Percentiles rank a stretch among this genome's conserved stretches.
These are phyloP conservation scores for Tragelaphus strepsiceros DNA, from an alignment of 2,113 vertebrate species.

Conservation along the genomic window DNA sequence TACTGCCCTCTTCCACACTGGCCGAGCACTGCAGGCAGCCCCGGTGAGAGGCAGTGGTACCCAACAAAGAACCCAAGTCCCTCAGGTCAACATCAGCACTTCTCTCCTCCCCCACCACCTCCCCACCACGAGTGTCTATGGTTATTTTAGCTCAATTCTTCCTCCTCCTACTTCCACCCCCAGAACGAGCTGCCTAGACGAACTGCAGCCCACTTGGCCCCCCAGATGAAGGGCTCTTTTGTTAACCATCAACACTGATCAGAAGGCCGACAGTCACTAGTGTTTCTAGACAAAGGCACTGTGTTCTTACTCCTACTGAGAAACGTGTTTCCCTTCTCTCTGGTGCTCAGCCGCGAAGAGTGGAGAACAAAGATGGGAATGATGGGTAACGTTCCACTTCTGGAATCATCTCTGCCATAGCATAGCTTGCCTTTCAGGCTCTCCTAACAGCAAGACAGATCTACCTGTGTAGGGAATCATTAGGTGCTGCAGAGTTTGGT, in stretches of 20 bases:
- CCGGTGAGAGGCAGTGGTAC: not conserved
- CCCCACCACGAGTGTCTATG: not conserved
- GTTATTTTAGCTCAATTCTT: constrained; percentile 41
- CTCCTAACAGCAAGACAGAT: not conserved
- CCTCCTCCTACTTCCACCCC: not conserved
- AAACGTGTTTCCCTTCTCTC: not conserved
- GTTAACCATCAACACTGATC: constrained; percentile 4
- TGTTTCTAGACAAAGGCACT: constrained; percentile 49
- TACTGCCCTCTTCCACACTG: not conserved
- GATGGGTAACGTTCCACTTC: not conserved
- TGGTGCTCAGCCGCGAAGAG: not conserved
- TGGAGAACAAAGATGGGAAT: not conserved
- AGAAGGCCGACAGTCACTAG: constrained; percentile 4
- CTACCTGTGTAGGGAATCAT: not conserved
- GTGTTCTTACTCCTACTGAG: constrained; percentile 45
- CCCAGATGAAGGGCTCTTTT: constrained; percentile 57
- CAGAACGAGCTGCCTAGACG: constrained; percentile 21
- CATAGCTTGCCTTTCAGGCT: not conserved
- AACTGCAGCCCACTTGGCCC: constrained; percentile 31
- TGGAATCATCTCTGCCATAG: not conserved
- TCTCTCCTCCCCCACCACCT: not conserved
- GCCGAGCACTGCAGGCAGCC: not conserved
- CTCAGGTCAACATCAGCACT: not conserved
- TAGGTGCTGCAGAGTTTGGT: not conserved
- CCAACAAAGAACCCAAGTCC: not conserved